Evolutionary conservation across 2,888 invertebrate genomes (phyloP).

Genomic region (Yponomeuta cagnagella): DNA sequence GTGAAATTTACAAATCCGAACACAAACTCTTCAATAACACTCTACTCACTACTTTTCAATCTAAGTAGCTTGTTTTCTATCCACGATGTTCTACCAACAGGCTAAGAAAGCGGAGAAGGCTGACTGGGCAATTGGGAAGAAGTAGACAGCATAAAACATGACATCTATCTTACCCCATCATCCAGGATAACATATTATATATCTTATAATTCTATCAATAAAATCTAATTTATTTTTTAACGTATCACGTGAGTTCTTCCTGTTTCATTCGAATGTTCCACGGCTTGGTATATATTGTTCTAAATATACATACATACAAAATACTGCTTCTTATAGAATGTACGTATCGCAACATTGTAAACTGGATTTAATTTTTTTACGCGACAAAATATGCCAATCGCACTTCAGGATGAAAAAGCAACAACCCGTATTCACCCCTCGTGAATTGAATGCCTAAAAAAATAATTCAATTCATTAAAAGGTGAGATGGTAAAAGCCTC

Average conservation of each 20-base stretch:
- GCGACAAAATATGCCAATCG: not conserved
- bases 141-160: conserved; percentile 54
- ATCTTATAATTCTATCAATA: not conserved
- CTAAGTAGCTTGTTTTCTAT: not conserved
- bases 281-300: not conserved
- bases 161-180: conserved; percentile 30
- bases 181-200: conserved; percentile 9
- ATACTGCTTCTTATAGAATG: too few relatives aligned
- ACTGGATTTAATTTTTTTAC: too few relatives aligned
- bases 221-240: conserved; percentile 11
- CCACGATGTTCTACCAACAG: conserved; percentile 60
- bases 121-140: conserved; percentile 81
- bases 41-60: not conserved
- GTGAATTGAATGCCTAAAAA: not conserved
- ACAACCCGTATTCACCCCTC: not conserved
- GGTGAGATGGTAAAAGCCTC: conserved; percentile 63
- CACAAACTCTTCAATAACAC: not conserved
- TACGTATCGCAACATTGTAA: too few relatives aligned
- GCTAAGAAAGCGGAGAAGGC: conserved; percentile 86
- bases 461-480: conserved; percentile 32
- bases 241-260: not conserved
- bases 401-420: not conserved
- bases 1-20: not conserved
- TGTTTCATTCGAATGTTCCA: not conserved
- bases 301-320: too few relatives aligned